Conservation (phyloP, 2,113 vertebrate species). For the Ageneiosus marmoratus region DNA sequence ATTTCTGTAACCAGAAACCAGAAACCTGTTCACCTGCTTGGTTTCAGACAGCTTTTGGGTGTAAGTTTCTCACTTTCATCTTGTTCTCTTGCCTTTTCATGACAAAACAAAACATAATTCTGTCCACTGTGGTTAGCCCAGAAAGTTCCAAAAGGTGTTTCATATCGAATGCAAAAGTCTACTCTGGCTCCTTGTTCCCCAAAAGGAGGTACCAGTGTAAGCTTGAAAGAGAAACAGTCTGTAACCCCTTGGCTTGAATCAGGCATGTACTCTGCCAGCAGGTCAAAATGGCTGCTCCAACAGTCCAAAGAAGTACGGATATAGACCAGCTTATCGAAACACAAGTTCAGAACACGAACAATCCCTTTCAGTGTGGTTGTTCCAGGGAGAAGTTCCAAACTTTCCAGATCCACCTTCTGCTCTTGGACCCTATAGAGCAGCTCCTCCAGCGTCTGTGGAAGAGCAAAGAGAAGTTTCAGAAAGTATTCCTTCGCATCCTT, state of each 20-base stretch:
- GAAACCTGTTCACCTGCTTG: conserved; percentile 75
- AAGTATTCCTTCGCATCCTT: conserved; percentile 76
- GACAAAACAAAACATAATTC: conserved; percentile 87
- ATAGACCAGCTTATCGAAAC: conserved; percentile 86
- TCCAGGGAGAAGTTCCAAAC: conserved; percentile 76
- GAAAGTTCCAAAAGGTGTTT: conserved; percentile 86
- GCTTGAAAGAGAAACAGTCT: conserved; percentile 88
- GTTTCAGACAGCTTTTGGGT: conserved; percentile 92
- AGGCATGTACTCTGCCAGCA: conserved; percentile 86
- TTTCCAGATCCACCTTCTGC: conserved; percentile 84
- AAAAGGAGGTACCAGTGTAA: conserved; percentile 84
- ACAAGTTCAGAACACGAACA: conserved; percentile 88
- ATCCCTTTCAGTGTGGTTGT: conserved; percentile 81
- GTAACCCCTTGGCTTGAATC: conserved; percentile 79
- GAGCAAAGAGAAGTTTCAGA: conserved; percentile 76
- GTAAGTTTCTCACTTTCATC: conserved; percentile 70
- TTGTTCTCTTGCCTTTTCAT: conserved; percentile 72
- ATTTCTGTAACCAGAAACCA: not conserved
- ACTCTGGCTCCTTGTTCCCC: conserved; percentile 78
- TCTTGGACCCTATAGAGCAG: conserved; percentile 75
- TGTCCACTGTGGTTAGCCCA: conserved; percentile 88
- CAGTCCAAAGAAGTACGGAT: conserved; percentile 85
- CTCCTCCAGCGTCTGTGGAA: conserved; percentile 75
- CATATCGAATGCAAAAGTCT: conserved; percentile 93
- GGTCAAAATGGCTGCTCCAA: conserved; percentile 90